Percentiles rank a stretch among this genome's conserved stretches.
Conservation (phyloP, 2,888 invertebrate genomes). For the Trachelus iudaicus region DNA sequence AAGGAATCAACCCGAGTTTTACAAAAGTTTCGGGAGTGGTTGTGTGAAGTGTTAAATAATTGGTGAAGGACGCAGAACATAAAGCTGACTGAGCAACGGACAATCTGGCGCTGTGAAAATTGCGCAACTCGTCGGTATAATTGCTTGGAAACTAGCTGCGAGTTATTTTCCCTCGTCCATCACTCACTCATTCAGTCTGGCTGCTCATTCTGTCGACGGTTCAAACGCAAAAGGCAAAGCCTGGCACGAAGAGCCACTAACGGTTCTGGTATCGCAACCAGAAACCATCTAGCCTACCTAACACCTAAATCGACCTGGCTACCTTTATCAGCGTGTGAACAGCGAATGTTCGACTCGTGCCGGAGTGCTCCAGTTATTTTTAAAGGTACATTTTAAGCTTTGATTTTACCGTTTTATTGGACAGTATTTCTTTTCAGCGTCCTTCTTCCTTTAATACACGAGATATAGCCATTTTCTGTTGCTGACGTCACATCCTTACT, state of each 20-base stretch:
- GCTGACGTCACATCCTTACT: not conserved
- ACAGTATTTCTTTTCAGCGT: not conserved
- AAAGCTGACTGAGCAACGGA: not conserved
- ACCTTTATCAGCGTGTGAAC: not conserved
- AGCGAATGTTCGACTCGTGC: not conserved
- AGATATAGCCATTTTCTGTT: not conserved
- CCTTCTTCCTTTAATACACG: not conserved
- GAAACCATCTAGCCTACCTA: not conserved
- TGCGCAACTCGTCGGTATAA: constrained; percentile 32
- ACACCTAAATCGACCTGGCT: not conserved
- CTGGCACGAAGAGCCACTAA: constrained; percentile 52
- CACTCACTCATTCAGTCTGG: constrained; percentile 51
- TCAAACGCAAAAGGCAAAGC: constrained; percentile 45
- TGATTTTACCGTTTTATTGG: not conserved
- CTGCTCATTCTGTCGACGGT: constrained; percentile 52
- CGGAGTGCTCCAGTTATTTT: not conserved
- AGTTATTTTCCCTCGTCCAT: constrained; percentile 51
- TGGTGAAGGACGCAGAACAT: not conserved
- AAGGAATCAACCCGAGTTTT: not conserved
- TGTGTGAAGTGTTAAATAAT: not conserved
- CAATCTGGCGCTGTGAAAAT: constrained; percentile 11
- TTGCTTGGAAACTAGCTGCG: constrained; percentile 32
- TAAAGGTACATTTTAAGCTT: not conserved
- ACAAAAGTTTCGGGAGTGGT: not conserved
- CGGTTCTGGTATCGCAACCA: not conserved